Conservation (phyloP, 2,113 vertebrate genomes). For the Probosciger aterrimus region DNA sequence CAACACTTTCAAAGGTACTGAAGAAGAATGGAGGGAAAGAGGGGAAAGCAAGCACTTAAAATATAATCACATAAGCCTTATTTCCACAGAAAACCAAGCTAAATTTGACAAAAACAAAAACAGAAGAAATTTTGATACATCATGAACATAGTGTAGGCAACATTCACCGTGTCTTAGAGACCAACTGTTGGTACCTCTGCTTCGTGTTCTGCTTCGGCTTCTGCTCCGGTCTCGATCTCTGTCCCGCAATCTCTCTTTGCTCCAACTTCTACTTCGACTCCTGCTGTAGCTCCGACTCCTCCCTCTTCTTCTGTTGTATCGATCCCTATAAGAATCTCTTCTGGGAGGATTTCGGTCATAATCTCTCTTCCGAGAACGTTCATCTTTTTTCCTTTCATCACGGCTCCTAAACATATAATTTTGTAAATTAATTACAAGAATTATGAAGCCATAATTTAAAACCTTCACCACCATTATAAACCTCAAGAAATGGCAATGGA, state of each 20-base stretch:
- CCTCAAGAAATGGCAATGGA: neutral
- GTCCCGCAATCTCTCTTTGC: conserved; percentile 88
- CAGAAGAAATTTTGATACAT: neutral
- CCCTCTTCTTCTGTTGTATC: conserved; percentile 92
- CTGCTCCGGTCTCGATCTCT: conserved; percentile 88
- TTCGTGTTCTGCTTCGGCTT: conserved; percentile 83
- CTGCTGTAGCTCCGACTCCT: conserved; percentile 92
- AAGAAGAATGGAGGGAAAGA: neutral
- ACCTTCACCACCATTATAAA: neutral
- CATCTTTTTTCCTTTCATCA: conserved; percentile 95
- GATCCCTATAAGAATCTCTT: conserved; percentile 92
- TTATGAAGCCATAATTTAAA: neutral
- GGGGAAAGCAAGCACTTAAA: neutral
- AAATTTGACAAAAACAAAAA: neutral
- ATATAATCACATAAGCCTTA: neutral
- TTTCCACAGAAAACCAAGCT: neutral
- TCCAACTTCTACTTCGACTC: conserved; percentile 94
- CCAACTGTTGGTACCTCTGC: conserved; percentile 76
- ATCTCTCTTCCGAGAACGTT: conserved; percentile 93
- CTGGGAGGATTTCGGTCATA: conserved; percentile 90
- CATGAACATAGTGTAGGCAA: neutral
- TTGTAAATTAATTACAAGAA: neutral
- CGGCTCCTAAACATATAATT: conserved; percentile 78
- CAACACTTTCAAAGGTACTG: neutral
- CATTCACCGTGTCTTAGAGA: conserved; percentile 61